Conservation (phyloP, 1,140 invertebrate species). For the Metopolophium dirhodum region DNA sequence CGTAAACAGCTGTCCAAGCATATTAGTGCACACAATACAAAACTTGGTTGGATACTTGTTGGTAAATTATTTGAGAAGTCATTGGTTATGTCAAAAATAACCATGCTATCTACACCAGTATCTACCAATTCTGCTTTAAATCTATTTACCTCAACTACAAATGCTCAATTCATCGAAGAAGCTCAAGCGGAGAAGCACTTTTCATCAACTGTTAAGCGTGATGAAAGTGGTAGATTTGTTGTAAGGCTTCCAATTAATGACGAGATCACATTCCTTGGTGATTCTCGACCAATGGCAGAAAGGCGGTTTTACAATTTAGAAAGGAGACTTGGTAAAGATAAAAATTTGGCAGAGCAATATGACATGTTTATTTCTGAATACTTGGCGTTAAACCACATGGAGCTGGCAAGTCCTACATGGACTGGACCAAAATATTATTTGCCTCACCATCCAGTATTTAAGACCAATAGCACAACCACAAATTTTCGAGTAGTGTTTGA, state of each 20-base stretch:
- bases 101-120: not conserved
- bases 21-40: not conserved
- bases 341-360: not conserved
- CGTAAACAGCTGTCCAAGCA: not conserved
- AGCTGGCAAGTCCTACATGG: not conserved
- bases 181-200: not conserved
- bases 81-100: not conserved
- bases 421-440: not conserved
- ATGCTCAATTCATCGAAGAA: not conserved
- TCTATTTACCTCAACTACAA: not conserved
- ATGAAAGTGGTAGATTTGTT: not conserved
- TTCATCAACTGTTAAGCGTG: not conserved
- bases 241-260: not conserved
- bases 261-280: not conserved
- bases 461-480: conserved; percentile 59
- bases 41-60: conserved; percentile 50
- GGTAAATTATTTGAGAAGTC: not conserved
- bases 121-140: not conserved
- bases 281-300: conserved; percentile 20
- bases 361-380: not conserved
- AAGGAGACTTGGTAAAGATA: conserved; percentile 12
- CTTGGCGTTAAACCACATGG: not conserved
- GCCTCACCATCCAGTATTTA: conserved; percentile 58
- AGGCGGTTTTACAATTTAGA: conserved; percentile 54
- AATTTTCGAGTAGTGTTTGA: conserved; percentile 63